A percentile compares a stretch with the other conserved stretches of the same genome.
These are phyloP conservation scores for Pseudomyrmex gracilis DNA, from an alignment of 1,140 invertebrate species.

Conservation along the genomic window DNA sequence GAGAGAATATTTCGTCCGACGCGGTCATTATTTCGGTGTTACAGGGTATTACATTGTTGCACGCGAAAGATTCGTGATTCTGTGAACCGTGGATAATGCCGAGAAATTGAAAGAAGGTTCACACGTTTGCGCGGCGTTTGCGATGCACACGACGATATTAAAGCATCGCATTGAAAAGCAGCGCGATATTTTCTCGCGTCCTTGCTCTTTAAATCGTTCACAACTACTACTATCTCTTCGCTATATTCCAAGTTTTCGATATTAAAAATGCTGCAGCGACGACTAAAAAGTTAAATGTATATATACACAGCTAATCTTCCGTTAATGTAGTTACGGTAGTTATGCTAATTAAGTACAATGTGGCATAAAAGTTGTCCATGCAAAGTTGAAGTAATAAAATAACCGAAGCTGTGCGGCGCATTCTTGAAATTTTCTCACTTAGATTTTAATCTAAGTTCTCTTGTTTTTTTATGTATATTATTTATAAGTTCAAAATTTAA, in stretches of 20 bases:
- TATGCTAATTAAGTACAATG: conserved; percentile 15
- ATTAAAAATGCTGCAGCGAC: background rate
- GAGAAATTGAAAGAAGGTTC: conserved; percentile 21
- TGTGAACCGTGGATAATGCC: conserved; percentile 22
- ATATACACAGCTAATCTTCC: background rate
- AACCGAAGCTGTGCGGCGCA: conserved; percentile 3
- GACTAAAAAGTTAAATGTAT: background rate
- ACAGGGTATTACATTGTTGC: conserved; percentile 24
- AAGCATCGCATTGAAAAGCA: background rate
- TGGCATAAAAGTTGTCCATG: conserved; percentile 13
- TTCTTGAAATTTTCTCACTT: background rate
- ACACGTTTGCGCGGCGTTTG: conserved; percentile 2
- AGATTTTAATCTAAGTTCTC: background rate
- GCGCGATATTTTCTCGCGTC: conserved; percentile 7
- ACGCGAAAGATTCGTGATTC: conserved; percentile 6
- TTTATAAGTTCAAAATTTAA: conserved; percentile 1
- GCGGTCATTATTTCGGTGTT: conserved; percentile 47
- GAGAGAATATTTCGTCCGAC: conserved; percentile 4
- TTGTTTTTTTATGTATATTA: background rate
- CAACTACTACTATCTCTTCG: background rate
- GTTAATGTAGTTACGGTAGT: conserved; percentile 26
- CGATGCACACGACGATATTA: background rate
- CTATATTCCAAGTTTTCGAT: conserved; percentile 23
- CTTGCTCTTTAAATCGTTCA: background rate
- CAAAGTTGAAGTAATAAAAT: conserved; percentile 36